Evolutionary conservation across 2,113 vertebrate genomes (phyloP), one percentile per base, ranked within the genome.

Genomic region (Pipra filicauda): DNA sequence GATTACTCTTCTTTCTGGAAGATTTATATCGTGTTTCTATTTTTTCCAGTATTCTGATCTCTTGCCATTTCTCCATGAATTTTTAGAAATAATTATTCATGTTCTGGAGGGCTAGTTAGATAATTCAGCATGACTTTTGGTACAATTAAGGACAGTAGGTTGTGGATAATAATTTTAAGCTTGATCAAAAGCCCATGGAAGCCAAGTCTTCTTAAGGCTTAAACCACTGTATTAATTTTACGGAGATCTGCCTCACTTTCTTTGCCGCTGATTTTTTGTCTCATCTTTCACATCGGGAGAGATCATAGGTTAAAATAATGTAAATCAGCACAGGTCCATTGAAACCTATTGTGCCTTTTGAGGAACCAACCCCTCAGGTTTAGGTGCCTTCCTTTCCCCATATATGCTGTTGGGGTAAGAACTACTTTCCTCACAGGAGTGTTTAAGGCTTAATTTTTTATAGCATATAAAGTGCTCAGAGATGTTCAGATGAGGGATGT

Each of bases 401-500:
- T 48, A 30, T 49, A 72, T 20, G 73, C 96, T 80, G 71, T 51
- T 91, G 78, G 75, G 84, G 43, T 81, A 85, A 86, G 79, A 95
- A 85, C 72, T 91, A 19, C 72, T 91, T 90, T 52, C 89, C 95
- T 97, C 96, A 88, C 65, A 94, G 95, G 93, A 72, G 88, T 96
- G 87, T 95, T 93, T 93, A 96, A 95, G 91, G 79, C 96, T 96
- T 96, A 95, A 96, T 95, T 96, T 95, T 93, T 96, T 94, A 94
- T 97, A 78, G 96, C 94, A 69, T 94, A 71, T 96, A 95, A 97
- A 97, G 94, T 97, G 93, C 97, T 96, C 91, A 37, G 92, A 96
- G 93, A 91, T 95, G 89, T 93, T 91, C 26, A 23, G 93, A 80
- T 91, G 94, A 97, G 93, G 91, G 96, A 94, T 94, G 91, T 92